Base-by-base conservation (phyloP, 2,797 vertebrate genomes). In the Carapus acus region DNA sequence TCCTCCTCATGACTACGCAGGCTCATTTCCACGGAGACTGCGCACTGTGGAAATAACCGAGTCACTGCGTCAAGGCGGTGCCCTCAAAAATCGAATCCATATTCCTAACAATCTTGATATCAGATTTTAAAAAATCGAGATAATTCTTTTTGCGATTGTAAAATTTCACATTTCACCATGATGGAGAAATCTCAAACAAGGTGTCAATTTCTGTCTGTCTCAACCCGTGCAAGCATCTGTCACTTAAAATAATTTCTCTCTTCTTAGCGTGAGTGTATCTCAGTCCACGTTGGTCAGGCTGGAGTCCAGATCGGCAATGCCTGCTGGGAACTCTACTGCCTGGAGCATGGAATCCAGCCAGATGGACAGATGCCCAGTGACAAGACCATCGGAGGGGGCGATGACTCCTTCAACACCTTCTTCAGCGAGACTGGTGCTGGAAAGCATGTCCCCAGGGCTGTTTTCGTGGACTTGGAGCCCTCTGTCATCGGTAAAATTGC, bases 391-490 rank as follows among this genome's bases (percentile, higher is more conserved):
- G 63, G 73, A 0, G 75, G 77, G 36, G 73, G 69, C 8, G 77
- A 84, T 0, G 73, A 86, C 43, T 85, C 86, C 52, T 86, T 86
- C 63, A 83, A 71, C 58, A 86, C 81, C 55, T 85, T 88, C 80
- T 89, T 84, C 57, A 3, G 82, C 71, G 87, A 87, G 81, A 91
- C 89, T 33, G 90, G 89, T 0, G 63, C 86, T 55, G 83, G 83
- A 58, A 87, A 80, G 60, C 89, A 91, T 0, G 90, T 91, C 19
- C 90, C 90, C 0, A 77, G 90, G 8, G 90, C 90, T 44, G 87
- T 91, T 54, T 91, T 91, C 2, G 87, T 92, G 71, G 89, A 91
- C 62, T 68, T 91, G 81, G 90, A 91, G 37, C 90, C 90, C 48
- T 90, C 90, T 0, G 90, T 91, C 38, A 91, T 92, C 24, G 24